A percentile compares a stretch with the other conserved stretches of the same genome.
phyloP scores from a whole-genome alignment of 2,113 vertebrate genomes.

The Sinocyclocheilus anshuiensis region DNA sequence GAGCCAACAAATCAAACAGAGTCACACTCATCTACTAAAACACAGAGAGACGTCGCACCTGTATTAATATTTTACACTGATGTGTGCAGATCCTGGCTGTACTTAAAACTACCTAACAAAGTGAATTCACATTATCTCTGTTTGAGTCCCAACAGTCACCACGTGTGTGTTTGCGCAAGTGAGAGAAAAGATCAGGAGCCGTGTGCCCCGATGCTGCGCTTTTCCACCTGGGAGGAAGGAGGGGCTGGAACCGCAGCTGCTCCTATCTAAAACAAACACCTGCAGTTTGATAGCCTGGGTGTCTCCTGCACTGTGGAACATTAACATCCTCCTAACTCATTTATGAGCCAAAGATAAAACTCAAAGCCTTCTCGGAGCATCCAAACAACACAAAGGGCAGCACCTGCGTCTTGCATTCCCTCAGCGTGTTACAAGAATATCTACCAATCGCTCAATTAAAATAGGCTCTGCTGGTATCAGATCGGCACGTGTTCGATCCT shows the following conservation, averaged over 20 bases:
- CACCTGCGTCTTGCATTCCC: constrained; percentile 32
- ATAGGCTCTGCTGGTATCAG: constrained; percentile 3
- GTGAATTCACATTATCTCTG: constrained; percentile 51
- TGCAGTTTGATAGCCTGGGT: constrained; percentile 39
- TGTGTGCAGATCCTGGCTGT: constrained; percentile 47
- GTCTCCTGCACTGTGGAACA: constrained; percentile 23
- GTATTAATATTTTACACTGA: constrained; percentile 53
- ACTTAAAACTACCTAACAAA: constrained; percentile 53
- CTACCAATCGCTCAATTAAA: constrained; percentile 13
- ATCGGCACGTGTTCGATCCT: not conserved
- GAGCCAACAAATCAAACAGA: not conserved
- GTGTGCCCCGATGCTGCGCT: not conserved
- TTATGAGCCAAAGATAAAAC: constrained; percentile 41
- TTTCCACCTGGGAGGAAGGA: constrained; percentile 31
- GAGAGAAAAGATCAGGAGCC: constrained; percentile 26
- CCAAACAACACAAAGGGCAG: constrained; percentile 43
- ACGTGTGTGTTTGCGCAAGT: constrained; percentile 29
- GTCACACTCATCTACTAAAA: constrained; percentile 12
- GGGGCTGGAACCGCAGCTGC: constrained; percentile 29
- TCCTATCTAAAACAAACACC: constrained; percentile 42
- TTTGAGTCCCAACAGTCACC: constrained; percentile 43
- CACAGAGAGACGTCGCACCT: constrained; percentile 33
- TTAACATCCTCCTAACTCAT: constrained; percentile 42
- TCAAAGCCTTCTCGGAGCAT: constrained; percentile 12
- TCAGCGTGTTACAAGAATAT: constrained; percentile 23